Evolutionary conservation across 2,797 vertebrate genomes (phyloP), one percentile per base, ranked within the genome.

Genomic region (Strix occidentalis): DNA sequence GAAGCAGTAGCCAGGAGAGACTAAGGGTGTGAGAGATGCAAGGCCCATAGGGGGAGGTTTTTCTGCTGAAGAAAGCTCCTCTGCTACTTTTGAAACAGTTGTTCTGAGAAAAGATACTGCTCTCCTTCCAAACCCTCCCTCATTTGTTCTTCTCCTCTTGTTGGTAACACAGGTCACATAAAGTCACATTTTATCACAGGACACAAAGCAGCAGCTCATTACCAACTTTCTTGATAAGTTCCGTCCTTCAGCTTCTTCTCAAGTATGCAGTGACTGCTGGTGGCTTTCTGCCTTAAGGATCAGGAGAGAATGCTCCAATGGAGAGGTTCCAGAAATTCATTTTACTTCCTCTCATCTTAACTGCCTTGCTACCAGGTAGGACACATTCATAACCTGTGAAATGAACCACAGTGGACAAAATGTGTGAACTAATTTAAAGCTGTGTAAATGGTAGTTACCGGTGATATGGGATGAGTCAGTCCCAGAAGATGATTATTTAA

Each of bases 231-330:
- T 87, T 0, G 15, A 23, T 33, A 54, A 80, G 25, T 60, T 82
- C 79, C 56, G 81, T 53, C 57, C 90, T 85, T 91, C 88, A 90
- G 43, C 64, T 90, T 70, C 84, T 56, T 48, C 85, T 90, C 72
- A 63, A 76, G 53, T 3, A 64, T 39, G 25, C 50, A 33, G 58
- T 86, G 61, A 97, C 37, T 7, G n/a, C 71, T 69, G 53, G 61
- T 84, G 70, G 64, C 74, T 85, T 93, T 72, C 85, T 83, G 96
- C 88, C 79, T 80, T 89, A 93, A 93, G 84, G 53, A 72, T 64
- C 65, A 39, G 64, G 93, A 82, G 90, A 95, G 58, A 86, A 97
- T 97, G 95, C 43, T 78, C 91, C 95, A 96, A 98, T 98, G 98
- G 96, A 89, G 68, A 90, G 66, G 65, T 4, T 85, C 58, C 63